Base-by-base conservation (phyloP, 2,113 vertebrate species). In the Rana temporaria region DNA sequence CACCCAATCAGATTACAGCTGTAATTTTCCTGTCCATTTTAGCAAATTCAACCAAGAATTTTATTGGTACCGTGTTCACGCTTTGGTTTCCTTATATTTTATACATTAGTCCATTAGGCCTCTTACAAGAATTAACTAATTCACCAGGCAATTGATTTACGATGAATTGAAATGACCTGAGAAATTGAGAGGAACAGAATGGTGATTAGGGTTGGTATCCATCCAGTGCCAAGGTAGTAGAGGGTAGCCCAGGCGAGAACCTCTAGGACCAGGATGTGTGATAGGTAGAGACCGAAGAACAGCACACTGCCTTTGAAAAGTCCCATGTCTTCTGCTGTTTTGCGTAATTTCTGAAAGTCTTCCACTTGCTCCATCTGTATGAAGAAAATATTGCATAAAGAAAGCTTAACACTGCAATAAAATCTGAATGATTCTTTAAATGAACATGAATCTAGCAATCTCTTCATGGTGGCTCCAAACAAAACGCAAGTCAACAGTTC, bases 181-280 rank as follows among this genome's bases (percentile, higher is more conserved):
- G 94, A 92, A 4, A 89, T 93, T 7, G 95, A 86, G 26, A 98
- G 91, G 42, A 99, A 81, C 64, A 91, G 70, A 38, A 92, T 75
- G 0, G 93, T 89, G 66, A 98, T 22, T 53, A 96, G 14, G 0
- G 96, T 98, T 3, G 91, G 81, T 15, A 90, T 92, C 98, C 97
- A 99, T 84, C 95, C 91, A 0, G 92, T 96, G 6, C 97, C 98
- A 0, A 92, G 95, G 86, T 91, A 85, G 15, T 71, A 94, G 74
- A 98, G 3, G 20, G 93, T 90, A 57, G 95, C 48, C 94, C 94
- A 95, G 7, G 93, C 93, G 3, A 96, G 6, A 77, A 85, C 85
- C 87, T 99, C 98, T 90, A 99, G 88, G 64, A 89, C 84, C 4
- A 99, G 22, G 68, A 99, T 95, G 85, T 99, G 97, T 38, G 82